phyloP scores from a whole-genome alignment of 2,888 invertebrate genomes.

The Cryptocheilus praepositus region DNA sequence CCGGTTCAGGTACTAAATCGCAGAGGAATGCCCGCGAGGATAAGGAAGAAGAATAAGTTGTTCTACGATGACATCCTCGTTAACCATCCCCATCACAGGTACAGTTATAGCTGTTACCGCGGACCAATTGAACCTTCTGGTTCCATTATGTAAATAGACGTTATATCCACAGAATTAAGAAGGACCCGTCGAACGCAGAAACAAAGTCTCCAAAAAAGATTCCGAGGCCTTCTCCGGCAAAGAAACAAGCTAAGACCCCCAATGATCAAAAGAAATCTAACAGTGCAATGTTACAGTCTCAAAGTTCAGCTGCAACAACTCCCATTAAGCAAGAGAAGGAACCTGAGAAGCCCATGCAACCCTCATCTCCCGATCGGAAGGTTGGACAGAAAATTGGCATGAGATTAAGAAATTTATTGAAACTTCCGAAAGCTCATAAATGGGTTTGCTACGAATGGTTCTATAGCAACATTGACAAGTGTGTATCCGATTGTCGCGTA shows the following conservation, averaged over 20 bases:
- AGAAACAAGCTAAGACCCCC: constrained; percentile 64
- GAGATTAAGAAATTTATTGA: constrained; percentile 92
- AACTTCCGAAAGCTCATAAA: constrained; percentile 98
- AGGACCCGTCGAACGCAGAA: constrained; percentile 66
- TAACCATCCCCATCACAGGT: constrained; percentile 85
- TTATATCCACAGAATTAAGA: constrained; percentile 64
- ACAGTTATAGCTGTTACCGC: constrained; percentile 12
- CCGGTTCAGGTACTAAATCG: constrained; percentile 89
- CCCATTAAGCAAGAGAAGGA: constrained; percentile 70
- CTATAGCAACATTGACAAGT: constrained; percentile 96
- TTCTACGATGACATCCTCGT: constrained; percentile 94
- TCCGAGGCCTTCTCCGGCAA: constrained; percentile 78
- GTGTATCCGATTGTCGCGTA: constrained; percentile 59
- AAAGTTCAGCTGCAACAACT: constrained; percentile 62
- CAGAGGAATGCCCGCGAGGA: constrained; percentile 92
- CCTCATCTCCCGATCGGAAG: constrained; percentile 84
- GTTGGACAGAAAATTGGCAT: constrained; percentile 93
- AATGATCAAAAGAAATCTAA: constrained; percentile 58
- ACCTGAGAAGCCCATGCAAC: constrained; percentile 63
- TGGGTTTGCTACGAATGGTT: constrained; percentile 99
- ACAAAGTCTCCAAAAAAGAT: constrained; percentile 81
- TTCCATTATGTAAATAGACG: background rate
- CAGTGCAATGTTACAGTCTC: constrained; percentile 29
- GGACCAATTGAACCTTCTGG: background rate
- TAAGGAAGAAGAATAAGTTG: constrained; percentile 90